Evolutionary conservation across 2,888 invertebrate species (phyloP), one percentile per base, ranked within the genome.

Genomic region (Agrochola circellaris): DNA sequence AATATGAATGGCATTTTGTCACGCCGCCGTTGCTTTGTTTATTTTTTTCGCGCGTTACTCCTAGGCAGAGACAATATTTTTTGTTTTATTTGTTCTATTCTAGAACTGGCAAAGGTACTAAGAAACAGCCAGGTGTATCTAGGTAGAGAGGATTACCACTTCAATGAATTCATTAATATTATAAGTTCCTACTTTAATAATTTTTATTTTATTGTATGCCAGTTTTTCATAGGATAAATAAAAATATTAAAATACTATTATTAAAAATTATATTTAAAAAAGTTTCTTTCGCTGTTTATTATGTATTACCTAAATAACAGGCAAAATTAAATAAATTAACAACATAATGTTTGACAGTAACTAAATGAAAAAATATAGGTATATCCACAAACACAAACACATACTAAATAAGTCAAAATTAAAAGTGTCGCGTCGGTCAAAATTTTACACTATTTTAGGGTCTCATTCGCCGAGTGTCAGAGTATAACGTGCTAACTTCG

Each of bases 31-130:
- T 56, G 65, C 30, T 54, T 85, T 83, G 83, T 86, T 84, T 86
- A 82, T 85, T 86, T 82, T 78, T 85, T 84, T 82, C 77, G 75
- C 83, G 85, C 85, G 78, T 75, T n/a, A 34, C 51, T 73, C 54
- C 30, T 62, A 78, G 69, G 48, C 78, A 85, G 30, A 82, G 83
- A 75, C 69, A 70, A 56, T 65, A 64, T 71, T 73, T 75, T 82
- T 70, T 70, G n/a, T 77, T 85, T 73, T 70, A 64, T 70, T 77
- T 65, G 54, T 61, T 85, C 66, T 83, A 75, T 74, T 77, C 38
- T 68, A 74, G 51, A 11, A 42, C 60, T 73, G 77, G 74, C 83
- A 73, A 70, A 70, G 56, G 56, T 64, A 74, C 48, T 34, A 20
- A 78, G 38, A 64, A 17, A 60, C 68, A 60, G 73, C 71, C 85